phyloP scores from a whole-genome alignment of 2,888 invertebrate species.

The Tetragonula carbonaria region DNA sequence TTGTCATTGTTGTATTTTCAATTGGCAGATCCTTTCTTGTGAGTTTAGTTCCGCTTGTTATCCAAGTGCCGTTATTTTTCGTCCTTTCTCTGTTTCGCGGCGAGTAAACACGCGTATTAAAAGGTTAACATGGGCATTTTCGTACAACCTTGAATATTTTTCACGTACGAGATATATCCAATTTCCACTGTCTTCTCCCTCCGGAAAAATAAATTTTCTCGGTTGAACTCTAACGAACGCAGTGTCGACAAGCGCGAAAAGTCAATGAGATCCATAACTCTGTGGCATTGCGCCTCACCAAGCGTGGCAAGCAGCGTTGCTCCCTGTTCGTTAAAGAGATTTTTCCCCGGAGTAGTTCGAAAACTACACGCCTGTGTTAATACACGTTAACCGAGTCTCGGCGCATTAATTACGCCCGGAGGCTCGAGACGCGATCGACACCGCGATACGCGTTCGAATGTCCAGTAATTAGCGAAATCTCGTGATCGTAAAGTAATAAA shows the following conservation, averaged over 20 bases:
- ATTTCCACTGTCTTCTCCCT: background rate
- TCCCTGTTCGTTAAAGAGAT: background rate
- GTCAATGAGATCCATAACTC: background rate
- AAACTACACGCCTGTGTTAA: background rate
- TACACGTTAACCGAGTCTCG: conserved; percentile 27
- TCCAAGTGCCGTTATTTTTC: too few relatives aligned
- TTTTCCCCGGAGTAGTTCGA: background rate
- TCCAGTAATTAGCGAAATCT: conserved; percentile 47
- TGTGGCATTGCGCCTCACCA: background rate
- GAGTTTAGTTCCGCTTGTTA: too few relatives aligned
- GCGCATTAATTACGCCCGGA: conserved; percentile 13
- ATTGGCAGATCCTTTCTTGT: too few relatives aligned
- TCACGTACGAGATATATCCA: background rate
- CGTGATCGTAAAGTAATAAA: conserved; percentile 40
- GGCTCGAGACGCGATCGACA: conserved; percentile 40
- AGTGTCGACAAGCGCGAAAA: background rate
- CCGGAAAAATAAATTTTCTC: background rate
- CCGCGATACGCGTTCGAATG: conserved; percentile 26
- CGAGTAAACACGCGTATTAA: too few relatives aligned
- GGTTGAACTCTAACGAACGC: background rate
- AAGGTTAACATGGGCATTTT: too few relatives aligned
- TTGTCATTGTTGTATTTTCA: too few relatives aligned
- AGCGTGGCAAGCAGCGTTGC: background rate
- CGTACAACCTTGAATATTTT: too few relatives aligned
- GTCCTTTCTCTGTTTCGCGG: too few relatives aligned